These are phyloP conservation scores for Caenorhabditis briggsae DNA, from an alignment of 1,140 invertebrate genomes.

Conservation along the genomic window DNA sequence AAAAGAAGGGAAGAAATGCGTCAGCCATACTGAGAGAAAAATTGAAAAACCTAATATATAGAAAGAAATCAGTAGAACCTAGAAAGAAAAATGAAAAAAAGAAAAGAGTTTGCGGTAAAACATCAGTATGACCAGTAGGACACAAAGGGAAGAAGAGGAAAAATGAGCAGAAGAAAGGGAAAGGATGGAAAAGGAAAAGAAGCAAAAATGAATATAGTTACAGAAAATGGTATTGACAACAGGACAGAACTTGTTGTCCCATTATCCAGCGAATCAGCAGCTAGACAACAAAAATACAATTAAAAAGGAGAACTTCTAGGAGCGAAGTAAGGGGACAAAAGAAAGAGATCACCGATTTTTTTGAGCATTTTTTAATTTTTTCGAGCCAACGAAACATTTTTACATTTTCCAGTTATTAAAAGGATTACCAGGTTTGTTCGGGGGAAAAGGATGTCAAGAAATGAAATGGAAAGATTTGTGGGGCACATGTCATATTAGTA, in stretches of 20 bases:
- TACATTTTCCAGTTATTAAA: slow-evolving; percentile 51
- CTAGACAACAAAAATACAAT: slow-evolving; percentile 31
- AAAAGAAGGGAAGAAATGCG: slow-evolving; percentile 29
- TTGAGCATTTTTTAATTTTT: slow-evolving; percentile 32
- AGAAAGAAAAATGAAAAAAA: neutral
- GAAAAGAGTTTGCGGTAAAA: slow-evolving; percentile 5
- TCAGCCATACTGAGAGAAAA: slow-evolving; percentile 17
- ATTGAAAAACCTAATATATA: slow-evolving; percentile 38
- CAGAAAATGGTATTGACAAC: slow-evolving; percentile 34
- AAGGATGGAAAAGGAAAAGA: neutral
- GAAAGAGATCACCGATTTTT: slow-evolving; percentile 47
- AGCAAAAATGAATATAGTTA: slow-evolving; percentile 5
- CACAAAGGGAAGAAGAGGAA: slow-evolving; percentile 2
- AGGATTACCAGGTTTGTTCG: neutral
- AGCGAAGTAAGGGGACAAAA: neutral
- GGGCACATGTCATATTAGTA: slow-evolving; percentile 41
- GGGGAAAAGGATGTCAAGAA: neutral
- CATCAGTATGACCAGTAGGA: slow-evolving; percentile 41
- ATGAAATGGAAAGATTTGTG: neutral
- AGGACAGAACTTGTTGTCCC: neutral
- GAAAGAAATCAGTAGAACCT: slow-evolving; percentile 31
- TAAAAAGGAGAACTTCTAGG: neutral
- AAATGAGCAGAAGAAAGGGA: neutral
- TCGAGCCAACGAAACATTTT: slow-evolving; percentile 17
- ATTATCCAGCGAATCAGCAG: neutral